A percentile compares a stretch with the other conserved stretches of the same genome.
These are phyloP conservation scores for Vanacampus margaritifer DNA, from an alignment of 2,113 vertebrate species.

Conservation along the genomic window DNA sequence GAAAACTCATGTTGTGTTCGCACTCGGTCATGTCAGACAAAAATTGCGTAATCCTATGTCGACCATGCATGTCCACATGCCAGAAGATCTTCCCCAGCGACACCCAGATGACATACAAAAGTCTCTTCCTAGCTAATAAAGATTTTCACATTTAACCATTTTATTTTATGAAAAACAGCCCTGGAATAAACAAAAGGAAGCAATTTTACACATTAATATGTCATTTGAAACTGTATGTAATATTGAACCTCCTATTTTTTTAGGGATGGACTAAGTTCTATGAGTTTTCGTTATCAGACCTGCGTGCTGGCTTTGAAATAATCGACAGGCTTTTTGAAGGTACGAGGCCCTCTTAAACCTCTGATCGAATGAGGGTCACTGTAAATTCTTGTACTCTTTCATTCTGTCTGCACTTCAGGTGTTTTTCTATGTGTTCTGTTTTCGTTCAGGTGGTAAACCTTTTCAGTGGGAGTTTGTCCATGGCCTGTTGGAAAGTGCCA, in stretches of 20 bases:
- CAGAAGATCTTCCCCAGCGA: neutral
- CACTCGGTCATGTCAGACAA: too few relatives aligned
- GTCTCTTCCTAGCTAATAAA: neutral
- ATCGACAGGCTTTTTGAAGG: constrained; percentile 92
- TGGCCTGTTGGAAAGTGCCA: constrained; percentile 90
- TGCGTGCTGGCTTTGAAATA: constrained; percentile 91
- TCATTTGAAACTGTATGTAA: neutral
- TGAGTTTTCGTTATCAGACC: constrained; percentile 94
- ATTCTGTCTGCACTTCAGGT: neutral
- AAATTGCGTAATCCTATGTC: neutral
- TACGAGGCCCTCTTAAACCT: constrained; percentile 53
- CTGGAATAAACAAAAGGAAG: neutral
- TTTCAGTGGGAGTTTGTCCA: constrained; percentile 93
- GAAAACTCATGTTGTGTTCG: neutral
- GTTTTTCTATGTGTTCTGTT: neutral
- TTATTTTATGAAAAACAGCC: too few relatives aligned
- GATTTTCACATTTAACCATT: too few relatives aligned
- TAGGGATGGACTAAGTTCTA: constrained; percentile 99
- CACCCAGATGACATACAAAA: neutral
- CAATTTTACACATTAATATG: neutral
- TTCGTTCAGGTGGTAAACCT: constrained; percentile 75
- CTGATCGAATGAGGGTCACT: neutral
- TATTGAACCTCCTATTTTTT: neutral
- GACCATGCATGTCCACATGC: neutral
- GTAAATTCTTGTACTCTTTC: neutral